Percentiles rank a stretch among this genome's conserved stretches.
Evolutionary conservation across 1,140 invertebrate genomes (phyloP).

Genomic region (Psilanteris sp.): DNA sequence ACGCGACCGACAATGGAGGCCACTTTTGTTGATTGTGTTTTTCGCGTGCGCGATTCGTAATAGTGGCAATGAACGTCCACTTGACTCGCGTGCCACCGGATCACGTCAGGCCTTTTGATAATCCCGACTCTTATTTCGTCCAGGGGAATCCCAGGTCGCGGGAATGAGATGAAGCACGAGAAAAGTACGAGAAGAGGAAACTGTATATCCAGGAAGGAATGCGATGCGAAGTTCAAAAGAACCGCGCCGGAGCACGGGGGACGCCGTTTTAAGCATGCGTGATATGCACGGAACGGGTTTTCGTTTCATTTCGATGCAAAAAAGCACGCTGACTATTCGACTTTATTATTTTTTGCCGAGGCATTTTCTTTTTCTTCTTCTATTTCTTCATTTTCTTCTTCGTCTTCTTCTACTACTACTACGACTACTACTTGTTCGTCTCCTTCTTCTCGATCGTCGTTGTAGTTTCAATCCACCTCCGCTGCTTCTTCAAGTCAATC

Average conservation of each 20-base stretch:
- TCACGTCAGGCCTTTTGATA: conserved; percentile 57
- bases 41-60: conserved; percentile 61
- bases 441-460: no score
- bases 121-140: conserved; percentile 49
- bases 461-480: no score
- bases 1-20: no score
- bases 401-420: not conserved
- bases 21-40: conserved; percentile 25
- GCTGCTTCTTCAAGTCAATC: no score
- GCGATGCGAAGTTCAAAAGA: conserved; percentile 66
- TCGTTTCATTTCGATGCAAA: conserved; percentile 62
- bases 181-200: conserved; percentile 56
- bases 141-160: conserved; percentile 50
- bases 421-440: no score
- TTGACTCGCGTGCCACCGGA: conserved; percentile 70
- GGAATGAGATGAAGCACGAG: conserved; percentile 33
- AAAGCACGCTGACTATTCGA: conserved; percentile 50
- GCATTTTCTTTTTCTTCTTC: conserved; percentile 15
- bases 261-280: conserved; percentile 66
- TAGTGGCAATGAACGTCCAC: conserved; percentile 71
- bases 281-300: conserved; percentile 67
- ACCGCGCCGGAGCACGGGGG: conserved; percentile 65
- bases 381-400: conserved; percentile 3
- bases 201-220: conserved; percentile 57
- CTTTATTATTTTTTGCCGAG: conserved; percentile 46